Conservation (phyloP, 2,797 vertebrate species). For the Sebastes itinus region DNA sequence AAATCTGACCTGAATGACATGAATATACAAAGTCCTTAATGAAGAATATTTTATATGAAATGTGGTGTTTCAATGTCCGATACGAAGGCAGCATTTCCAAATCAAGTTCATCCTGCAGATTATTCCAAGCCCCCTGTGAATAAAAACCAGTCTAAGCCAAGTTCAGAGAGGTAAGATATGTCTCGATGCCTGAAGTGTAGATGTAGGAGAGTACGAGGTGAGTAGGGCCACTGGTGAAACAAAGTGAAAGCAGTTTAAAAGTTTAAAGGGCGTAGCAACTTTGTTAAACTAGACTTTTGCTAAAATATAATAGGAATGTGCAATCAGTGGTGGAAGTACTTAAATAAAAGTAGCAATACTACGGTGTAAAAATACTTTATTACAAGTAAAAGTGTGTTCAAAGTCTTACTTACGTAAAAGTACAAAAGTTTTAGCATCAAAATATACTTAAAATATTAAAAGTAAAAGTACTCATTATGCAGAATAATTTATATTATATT, state of each 20-base stretch:
- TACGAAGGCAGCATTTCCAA: neutral
- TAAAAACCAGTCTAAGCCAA: neutral
- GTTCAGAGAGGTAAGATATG: neutral
- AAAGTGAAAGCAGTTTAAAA: neutral
- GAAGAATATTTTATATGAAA: neutral
- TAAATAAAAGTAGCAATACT: no score
- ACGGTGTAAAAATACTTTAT: no score
- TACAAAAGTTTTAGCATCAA: no score
- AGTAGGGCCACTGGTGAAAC: neutral
- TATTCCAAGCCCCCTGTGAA: neutral
- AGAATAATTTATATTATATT: no score
- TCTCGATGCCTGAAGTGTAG: conserved; percentile 1
- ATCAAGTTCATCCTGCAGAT: neutral
- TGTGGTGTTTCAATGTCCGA: neutral
- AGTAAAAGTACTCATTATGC: no score
- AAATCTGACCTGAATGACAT: neutral
- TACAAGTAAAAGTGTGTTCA: no score
- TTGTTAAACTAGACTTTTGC: neutral
- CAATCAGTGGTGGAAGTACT: neutral
- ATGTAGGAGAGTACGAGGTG: neutral
- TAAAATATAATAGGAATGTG: neutral
- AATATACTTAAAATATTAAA: no score
- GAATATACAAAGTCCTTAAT: neutral
- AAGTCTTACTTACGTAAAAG: no score
- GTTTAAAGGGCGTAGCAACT: neutral